Percentiles rank a stretch among this genome's conserved stretches.
Conservation (phyloP, 2,113 vertebrate genomes). For the Hassar affinis region DNA sequence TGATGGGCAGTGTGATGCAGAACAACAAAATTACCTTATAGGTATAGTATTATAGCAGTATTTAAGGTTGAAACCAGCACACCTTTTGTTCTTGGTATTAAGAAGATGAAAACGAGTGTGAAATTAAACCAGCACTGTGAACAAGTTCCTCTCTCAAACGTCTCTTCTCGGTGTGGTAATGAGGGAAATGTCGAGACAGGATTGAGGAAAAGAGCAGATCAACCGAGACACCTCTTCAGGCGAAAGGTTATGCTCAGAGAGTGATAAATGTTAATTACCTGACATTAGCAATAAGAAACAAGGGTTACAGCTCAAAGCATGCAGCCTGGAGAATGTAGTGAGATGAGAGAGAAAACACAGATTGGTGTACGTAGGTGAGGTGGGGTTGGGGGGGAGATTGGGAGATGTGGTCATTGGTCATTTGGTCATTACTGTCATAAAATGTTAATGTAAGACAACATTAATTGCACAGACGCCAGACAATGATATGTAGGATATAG, state of each 20-base stretch:
- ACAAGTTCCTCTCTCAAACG: conserved; percentile 19
- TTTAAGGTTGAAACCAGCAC: neutral
- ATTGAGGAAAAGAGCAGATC: conserved; percentile 62
- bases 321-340: conserved; percentile 44
- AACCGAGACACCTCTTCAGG: conserved; percentile 58
- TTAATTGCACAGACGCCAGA: neutral
- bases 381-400: neutral
- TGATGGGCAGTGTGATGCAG: neutral
- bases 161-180: conserved; percentile 52
- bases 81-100: conserved; percentile 27
- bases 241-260: conserved; percentile 70
- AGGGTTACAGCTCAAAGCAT: conserved; percentile 42
- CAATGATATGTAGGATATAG: neutral
- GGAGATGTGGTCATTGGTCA: too few relatives aligned
- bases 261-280: conserved; percentile 79
- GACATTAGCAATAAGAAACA: conserved; percentile 62
- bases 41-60: neutral
- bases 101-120: conserved; percentile 14
- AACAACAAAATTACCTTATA: neutral
- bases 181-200: conserved; percentile 45
- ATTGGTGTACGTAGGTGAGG: neutral
- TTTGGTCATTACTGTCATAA: conserved; percentile 4
- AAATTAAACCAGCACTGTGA: conserved; percentile 32
- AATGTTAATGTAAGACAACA: too few relatives aligned
- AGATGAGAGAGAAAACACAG: conserved; percentile 42